Conservation (phyloP, 1,140 invertebrate genomes). For the Drosophila bocki region DNA sequence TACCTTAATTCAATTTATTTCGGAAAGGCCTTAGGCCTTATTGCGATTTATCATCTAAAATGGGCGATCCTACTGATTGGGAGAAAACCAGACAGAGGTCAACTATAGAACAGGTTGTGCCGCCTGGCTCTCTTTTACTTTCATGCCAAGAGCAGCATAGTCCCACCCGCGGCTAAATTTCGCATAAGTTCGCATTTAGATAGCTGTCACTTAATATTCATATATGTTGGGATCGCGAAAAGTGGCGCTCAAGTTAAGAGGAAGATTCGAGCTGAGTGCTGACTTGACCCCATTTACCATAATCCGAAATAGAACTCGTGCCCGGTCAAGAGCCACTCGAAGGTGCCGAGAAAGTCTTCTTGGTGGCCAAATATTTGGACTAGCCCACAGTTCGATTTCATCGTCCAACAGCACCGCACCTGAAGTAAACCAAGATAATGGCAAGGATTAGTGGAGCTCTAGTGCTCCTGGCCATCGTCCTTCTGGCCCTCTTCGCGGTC, state of each 20-base stretch:
- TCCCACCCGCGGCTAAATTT: constrained; percentile 32
- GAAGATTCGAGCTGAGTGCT: constrained; percentile 28
- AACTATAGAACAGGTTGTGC: constrained; percentile 26
- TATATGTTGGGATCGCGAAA: constrained; percentile 40
- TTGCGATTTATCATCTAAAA: neutral
- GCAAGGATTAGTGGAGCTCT: constrained; percentile 51
- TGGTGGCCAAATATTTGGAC: constrained; percentile 27
- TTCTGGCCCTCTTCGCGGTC: constrained; percentile 38
- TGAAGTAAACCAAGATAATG: constrained; percentile 36
- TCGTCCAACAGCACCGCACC: constrained; percentile 21
- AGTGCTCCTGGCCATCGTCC: constrained; percentile 48
- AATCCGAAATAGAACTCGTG: constrained; percentile 63
- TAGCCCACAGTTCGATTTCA: constrained; percentile 47
- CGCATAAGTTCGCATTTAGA: constrained; percentile 33
- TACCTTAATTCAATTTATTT: neutral
- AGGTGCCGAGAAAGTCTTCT: constrained; percentile 67
- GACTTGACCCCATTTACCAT: constrained; percentile 70
- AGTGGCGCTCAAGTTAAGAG: constrained; percentile 30
- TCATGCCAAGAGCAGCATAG: constrained; percentile 39
- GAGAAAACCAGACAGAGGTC: constrained; percentile 18
- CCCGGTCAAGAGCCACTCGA: constrained; percentile 64
- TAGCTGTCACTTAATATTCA: constrained; percentile 63
- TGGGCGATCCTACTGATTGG: neutral
- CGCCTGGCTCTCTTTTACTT: constrained; percentile 42
- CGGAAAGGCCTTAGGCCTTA: neutral